phyloP scores from a whole-genome alignment of 1,140 invertebrate species.

The Parapsyche elsis region DNA sequence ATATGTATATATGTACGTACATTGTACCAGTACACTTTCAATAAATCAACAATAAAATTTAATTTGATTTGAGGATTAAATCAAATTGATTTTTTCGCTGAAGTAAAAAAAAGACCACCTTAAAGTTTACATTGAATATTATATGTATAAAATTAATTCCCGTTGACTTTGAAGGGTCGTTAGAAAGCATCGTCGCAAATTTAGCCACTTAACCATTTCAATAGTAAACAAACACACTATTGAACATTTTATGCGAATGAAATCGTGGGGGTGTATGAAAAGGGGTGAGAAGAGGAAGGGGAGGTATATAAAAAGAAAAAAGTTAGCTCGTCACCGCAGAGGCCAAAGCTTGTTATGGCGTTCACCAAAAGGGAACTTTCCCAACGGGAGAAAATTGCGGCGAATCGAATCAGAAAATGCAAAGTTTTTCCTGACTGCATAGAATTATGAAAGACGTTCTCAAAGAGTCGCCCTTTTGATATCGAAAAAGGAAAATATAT shows the following conservation, averaged over 20 bases:
- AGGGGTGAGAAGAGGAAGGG: not conserved
- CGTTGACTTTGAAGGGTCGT: too few species aligned
- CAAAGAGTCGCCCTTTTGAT: constrained; percentile 16
- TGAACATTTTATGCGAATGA: not conserved
- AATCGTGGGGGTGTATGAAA: not conserved
- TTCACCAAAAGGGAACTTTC: constrained; percentile 18
- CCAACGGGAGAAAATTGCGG: constrained; percentile 50
- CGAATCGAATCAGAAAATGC: constrained; percentile 50
- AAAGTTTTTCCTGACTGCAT: constrained; percentile 45
- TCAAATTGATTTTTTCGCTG: too few species aligned
- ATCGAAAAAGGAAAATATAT: not conserved
- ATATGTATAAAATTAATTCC: too few species aligned
- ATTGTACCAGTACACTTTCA: too few species aligned
- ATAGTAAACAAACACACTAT: not conserved
- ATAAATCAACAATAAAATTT: too few species aligned
- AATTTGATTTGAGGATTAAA: too few species aligned
- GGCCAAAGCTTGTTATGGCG: constrained; percentile 44
- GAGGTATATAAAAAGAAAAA: not conserved
- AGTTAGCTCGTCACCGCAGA: constrained; percentile 18
- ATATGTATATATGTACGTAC: too few species aligned
- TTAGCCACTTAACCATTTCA: too few species aligned
- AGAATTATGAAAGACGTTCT: constrained; percentile 33
- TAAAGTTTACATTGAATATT: too few species aligned
- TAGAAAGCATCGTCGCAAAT: too few species aligned
- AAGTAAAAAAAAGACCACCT: too few species aligned